Evolutionary conservation across 2,888 invertebrate genomes (phyloP), one percentile per base, ranked within the genome.

Genomic region (Drosophila emarginata): DNA sequence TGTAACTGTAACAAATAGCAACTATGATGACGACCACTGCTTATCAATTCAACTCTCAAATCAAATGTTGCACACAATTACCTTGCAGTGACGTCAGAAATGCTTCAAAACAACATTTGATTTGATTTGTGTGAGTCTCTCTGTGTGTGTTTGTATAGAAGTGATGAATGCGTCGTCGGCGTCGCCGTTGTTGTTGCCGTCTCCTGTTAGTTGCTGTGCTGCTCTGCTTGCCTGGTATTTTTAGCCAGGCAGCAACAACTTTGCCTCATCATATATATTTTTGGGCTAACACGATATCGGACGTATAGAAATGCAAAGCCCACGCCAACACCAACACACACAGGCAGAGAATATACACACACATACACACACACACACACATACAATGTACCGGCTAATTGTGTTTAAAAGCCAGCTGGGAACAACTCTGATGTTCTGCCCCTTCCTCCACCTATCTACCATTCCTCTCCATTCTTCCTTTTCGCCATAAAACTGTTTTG

Each of bases 261-360:
- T 84, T 76, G 77, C 66, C 75, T 82, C 86, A 82, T 85, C 70
- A 75, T 87, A 87, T 82, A 85, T 82, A 85, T 85, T 85, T 87
- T 84, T 77, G 85, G 85, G 72, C 66, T 63, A 62, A 53, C 54
- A 60, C 72, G 67, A 74, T 77, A 67, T 67, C 78, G 72, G 71
- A 58, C 51, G 26, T 11, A 18, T 4, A 18, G 45, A 18, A 11
- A 15, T 6, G 40, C 7, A 45, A 45, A 1, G 9, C 45, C 18
- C 70, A 45, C 50, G 45, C 18, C 26, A 54, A 51, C 15, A 50
- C 52, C 12, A 32, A 11, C 61, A 58, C 28, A 37, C 28, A 12
- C 45, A 15, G 1, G 7, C 32, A 32, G 11, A 32, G 32, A 11
- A 32, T 32, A 36, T 3, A 60, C 21, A 60, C 2, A 18, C 9